Evolutionary conservation across 2,113 vertebrate genomes (phyloP).

Genomic region (Pseudopipra pipra): DNA sequence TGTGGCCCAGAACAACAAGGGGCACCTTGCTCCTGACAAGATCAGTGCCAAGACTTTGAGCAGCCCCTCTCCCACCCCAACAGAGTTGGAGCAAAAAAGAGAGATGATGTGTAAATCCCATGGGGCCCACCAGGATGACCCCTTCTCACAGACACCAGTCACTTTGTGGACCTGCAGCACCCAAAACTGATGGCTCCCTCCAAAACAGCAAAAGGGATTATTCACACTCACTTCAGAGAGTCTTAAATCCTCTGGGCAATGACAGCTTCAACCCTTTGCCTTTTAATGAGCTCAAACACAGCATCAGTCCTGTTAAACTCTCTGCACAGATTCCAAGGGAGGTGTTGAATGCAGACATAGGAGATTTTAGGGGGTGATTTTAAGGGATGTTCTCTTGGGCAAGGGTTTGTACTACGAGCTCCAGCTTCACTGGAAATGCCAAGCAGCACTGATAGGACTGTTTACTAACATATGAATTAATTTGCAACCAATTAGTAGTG

Average conservation of each 20-base stretch:
- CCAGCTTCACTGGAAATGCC: background rate
- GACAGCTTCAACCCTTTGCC: background rate
- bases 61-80: background rate
- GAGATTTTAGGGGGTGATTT: background rate
- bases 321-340: background rate
- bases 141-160: background rate
- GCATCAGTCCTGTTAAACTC: rapidly evolving
- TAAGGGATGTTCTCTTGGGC: background rate
- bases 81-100: background rate
- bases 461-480: background rate
- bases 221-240: background rate
- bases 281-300: background rate
- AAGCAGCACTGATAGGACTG: background rate
- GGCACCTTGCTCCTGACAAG: background rate
- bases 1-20: background rate
- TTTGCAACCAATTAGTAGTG: conserved; percentile 30
- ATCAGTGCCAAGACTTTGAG: background rate
- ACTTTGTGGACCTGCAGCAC: background rate
- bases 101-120: too few species aligned
- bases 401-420: background rate
- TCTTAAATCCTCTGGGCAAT: background rate
- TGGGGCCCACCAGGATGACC: background rate
- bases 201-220: background rate
- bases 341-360: background rate
- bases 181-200: background rate